Percentiles rank a stretch among this genome's conserved stretches.
Conservation (phyloP, 2,797 vertebrate species). For the Alosa sapidissima region DNA sequence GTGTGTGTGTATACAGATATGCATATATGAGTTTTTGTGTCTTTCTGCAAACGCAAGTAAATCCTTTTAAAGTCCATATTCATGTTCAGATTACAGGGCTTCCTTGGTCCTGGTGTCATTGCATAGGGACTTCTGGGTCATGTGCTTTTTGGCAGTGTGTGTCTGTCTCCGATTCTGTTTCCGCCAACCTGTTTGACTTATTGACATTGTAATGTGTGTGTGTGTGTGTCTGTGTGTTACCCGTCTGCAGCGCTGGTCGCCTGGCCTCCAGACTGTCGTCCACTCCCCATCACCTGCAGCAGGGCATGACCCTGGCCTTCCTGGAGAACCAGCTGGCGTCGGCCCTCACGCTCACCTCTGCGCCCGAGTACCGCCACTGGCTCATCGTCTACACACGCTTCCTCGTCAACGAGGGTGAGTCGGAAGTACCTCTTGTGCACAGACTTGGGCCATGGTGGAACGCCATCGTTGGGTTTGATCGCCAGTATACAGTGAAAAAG, state of each 20-base stretch:
- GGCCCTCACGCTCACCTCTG: slow-evolving; percentile 85
- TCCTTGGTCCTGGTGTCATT: background rate
- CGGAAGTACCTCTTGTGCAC: too few species aligned
- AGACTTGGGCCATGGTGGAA: too few species aligned
- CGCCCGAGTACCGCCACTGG: slow-evolving; percentile 93
- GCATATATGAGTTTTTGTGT: too few species aligned
- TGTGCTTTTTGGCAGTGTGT: background rate
- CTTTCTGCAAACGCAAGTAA: background rate
- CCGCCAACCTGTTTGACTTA: background rate
- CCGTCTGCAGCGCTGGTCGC: slow-evolving; percentile 82
- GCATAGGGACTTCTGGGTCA: too few species aligned
- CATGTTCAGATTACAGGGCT: background rate
- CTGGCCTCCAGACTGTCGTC: slow-evolving; percentile 92
- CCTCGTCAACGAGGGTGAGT: slow-evolving; percentile 95
- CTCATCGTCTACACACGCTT: slow-evolving; percentile 95
- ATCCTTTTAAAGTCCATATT: background rate
- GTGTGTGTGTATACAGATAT: too few species aligned
- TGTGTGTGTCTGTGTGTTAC: background rate
- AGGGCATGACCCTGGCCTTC: slow-evolving; percentile 91
- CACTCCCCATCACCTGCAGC: slow-evolving; percentile 91
- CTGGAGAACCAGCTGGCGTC: slow-evolving; percentile 94
- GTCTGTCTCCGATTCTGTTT: background rate
- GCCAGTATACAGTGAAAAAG: too few species aligned
- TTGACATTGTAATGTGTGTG: slow-evolving; percentile 3
- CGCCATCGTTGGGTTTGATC: too few species aligned